Conservation (phyloP, 2,888 invertebrate species). For the Oeneis ivallda region DNA sequence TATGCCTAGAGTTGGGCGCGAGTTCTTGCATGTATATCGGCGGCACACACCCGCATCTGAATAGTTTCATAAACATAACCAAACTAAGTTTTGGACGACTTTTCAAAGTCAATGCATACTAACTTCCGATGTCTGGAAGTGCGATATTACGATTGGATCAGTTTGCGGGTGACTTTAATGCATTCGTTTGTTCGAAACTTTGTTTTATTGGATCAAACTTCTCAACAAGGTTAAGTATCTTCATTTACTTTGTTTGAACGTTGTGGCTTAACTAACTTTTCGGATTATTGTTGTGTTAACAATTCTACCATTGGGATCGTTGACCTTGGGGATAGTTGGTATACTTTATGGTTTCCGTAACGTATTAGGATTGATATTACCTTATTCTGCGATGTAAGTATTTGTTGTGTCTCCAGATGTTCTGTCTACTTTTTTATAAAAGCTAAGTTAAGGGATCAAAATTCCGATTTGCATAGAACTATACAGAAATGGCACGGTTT, state of each 20-base stretch:
- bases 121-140: slow-evolving; percentile 80
- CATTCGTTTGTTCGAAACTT: slow-evolving; percentile 80
- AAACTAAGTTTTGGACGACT: slow-evolving; percentile 82
- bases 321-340: slow-evolving; percentile 23
- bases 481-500: not conserved
- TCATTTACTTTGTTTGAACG: slow-evolving; percentile 58
- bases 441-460: not conserved
- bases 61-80: slow-evolving; percentile 82
- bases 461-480: not conserved
- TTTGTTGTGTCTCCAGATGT: not conserved
- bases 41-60: slow-evolving; percentile 78
- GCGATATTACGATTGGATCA: slow-evolving; percentile 81
- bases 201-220: slow-evolving; percentile 76
- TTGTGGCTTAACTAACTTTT: slow-evolving; percentile 49
- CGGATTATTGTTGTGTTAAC: slow-evolving; percentile 40
- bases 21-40: slow-evolving; percentile 81
- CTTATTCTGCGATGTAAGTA: not conserved
- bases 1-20: slow-evolving; percentile 80
- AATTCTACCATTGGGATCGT: slow-evolving; percentile 32
- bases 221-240: slow-evolving; percentile 68
- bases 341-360: not conserved
- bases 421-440: not conserved
- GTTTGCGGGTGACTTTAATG: slow-evolving; percentile 77
- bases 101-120: slow-evolving; percentile 83
- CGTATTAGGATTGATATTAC: no score